Evolutionary conservation across 2,888 invertebrate genomes (phyloP), one percentile per base, ranked within the genome.

Genomic region (Tipula confusa): DNA sequence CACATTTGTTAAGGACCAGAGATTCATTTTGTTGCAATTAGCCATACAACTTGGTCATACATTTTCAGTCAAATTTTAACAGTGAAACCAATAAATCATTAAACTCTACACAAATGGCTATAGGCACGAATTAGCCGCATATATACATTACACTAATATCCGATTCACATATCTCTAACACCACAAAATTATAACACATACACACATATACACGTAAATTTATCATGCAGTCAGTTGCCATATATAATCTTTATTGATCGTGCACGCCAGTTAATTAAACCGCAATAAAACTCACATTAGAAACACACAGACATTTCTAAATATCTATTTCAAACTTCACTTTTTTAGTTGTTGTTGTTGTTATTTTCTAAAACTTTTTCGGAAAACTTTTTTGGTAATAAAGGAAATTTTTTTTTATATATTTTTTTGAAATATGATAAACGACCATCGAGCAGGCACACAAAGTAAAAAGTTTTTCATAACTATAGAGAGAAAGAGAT

Each of bases 271-370:
- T 64, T 64, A 64, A 64, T 64, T 64, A 64, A 64, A 64, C 64
- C 64, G 64, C 64, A 64, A 64, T 64, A 64, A 64, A 64, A 64
- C 64, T 64, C 64, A 24, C 64, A 64, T 64, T 64, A 64, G 64
- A 64, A 64, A 2, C 64, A 24, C 64, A 64, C 64, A 64, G 64
- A 18, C 64, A n/a, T 43, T 43, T 7, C 7, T 43, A 64, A 64
- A 24, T 64, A 64, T 64, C 11, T 9, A 64, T 64, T 64, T 64
- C 64, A 64, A 64, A 64, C 15, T 64, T 64, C n/a, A n/a, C n/a
- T n/a, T n/a, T n/a, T n/a, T n/a, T n/a, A n/a, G 24, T 64, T 9
- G 24, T 24, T 38, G 13, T 38, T 24, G 64, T 64, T 24, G 64
- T 64, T 24, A 0, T 64, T 64, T 5, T 6, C 64, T 24, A 18